Evolutionary conservation across 2,113 vertebrate genomes (phyloP).

Genomic region (Eonycteris spelaea): DNA sequence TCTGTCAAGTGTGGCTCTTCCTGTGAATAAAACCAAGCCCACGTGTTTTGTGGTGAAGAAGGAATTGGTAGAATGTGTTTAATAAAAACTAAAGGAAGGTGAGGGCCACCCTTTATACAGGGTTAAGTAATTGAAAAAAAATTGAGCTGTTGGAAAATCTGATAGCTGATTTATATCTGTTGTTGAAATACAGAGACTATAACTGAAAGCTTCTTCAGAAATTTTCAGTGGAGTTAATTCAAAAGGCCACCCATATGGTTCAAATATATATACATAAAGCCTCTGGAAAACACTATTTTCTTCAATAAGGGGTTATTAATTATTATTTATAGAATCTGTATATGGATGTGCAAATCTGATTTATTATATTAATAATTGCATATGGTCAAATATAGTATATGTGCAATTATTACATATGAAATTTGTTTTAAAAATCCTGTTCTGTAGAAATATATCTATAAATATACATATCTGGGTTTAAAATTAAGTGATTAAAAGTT

Average conservation of each 20-base stretch:
- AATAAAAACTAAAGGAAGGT: conserved; percentile 8
- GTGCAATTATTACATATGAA: no score
- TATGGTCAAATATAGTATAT: no score
- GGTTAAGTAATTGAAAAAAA: conserved; percentile 32
- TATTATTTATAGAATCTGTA: not conserved
- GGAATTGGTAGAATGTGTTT: conserved; percentile 57
- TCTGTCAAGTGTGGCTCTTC: conserved; percentile 89
- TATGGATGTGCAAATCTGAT: no score
- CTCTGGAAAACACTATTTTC: not conserved
- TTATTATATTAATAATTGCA: no score
- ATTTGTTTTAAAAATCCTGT: no score
- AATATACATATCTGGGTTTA: no score
- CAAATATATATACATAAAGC: not conserved
- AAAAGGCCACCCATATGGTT: not conserved
- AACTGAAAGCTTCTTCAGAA: not conserved
- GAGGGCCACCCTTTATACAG: not conserved
- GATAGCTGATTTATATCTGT: not conserved
- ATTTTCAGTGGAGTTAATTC: not conserved
- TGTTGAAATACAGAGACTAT: not conserved
- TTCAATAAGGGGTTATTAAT: not conserved
- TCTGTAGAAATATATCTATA: no score
- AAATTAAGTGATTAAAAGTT: no score
- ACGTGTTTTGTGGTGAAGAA: conserved; percentile 55
- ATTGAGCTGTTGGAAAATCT: not conserved
- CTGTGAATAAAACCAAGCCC: conserved; percentile 83